Evolutionary conservation across 2,113 vertebrate genomes (phyloP).

Genomic region (Saimiri boliviensis): DNA sequence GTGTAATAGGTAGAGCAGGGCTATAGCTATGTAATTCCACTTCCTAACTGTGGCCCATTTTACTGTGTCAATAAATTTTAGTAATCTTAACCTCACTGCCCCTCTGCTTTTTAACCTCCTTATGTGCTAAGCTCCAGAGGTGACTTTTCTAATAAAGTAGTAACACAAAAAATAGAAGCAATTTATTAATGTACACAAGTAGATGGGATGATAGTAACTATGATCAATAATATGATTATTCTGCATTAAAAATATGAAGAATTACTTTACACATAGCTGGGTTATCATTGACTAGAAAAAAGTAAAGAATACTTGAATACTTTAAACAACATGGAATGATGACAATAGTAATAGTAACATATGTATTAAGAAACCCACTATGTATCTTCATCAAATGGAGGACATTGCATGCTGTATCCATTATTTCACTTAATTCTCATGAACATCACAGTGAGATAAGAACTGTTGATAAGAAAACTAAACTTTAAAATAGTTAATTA

Average conservation of each 20-base stretch:
- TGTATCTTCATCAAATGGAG: neutral
- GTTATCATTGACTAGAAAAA: slow-evolving; percentile 11
- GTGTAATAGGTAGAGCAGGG: neutral
- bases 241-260: slow-evolving; percentile 18
- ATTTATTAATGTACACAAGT: neutral
- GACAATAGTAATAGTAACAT: neutral
- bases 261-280: neutral
- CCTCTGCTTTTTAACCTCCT: neutral
- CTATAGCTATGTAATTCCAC: neutral
- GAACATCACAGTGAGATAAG: neutral
- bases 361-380: slow-evolving; percentile 13
- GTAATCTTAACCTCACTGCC: neutral
- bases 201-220: neutral
- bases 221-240: neutral
- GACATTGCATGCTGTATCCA: neutral
- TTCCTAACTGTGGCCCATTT: neutral
- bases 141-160: neutral
- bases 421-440: neutral
- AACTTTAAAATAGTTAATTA: neutral
- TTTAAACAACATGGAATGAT: neutral
- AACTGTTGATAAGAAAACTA: neutral
- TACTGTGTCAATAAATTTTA: neutral
- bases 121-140: neutral
- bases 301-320: neutral
- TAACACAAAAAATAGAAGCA: slow-evolving; percentile 7